Conservation (phyloP, 1,140 invertebrate genomes). For the Pseudomyrmex concolor region DNA sequence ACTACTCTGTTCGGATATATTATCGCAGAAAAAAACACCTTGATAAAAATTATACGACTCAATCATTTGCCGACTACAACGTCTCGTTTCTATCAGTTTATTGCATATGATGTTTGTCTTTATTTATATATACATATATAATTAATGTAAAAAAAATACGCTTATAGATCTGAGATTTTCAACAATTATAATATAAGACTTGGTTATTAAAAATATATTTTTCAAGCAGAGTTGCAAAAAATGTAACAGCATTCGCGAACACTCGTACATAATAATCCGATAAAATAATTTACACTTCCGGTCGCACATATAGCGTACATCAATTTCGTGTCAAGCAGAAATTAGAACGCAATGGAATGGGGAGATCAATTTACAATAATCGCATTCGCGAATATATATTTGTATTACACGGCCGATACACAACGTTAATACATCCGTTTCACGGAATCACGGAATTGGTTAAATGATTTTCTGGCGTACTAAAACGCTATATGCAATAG, state of each 20-base stretch:
- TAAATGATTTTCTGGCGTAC: slow-evolving; percentile 14
- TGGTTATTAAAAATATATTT: neutral
- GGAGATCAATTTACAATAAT: slow-evolving; percentile 30
- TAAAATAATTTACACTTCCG: slow-evolving; percentile 16
- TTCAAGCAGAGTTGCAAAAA: neutral
- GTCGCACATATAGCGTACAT: neutral
- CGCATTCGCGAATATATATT: neutral
- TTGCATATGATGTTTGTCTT: neutral
- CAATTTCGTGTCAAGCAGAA: slow-evolving; percentile 26
- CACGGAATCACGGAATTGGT: neutral
- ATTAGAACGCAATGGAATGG: neutral
- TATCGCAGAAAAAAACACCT: neutral
- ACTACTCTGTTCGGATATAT: neutral
- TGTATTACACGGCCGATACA: neutral
- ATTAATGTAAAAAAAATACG: neutral
- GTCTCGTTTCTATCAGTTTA: neutral
- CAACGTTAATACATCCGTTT: slow-evolving; percentile 18
- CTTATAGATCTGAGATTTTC: neutral
- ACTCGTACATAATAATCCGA: neutral
- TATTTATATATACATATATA: neutral
- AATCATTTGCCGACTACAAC: neutral
- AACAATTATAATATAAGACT: neutral
- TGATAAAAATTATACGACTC: neutral
- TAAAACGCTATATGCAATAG: neutral
- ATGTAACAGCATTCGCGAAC: neutral